Conservation (phyloP, 2,797 vertebrate genomes). For the Anguilla megastoma region DNA sequence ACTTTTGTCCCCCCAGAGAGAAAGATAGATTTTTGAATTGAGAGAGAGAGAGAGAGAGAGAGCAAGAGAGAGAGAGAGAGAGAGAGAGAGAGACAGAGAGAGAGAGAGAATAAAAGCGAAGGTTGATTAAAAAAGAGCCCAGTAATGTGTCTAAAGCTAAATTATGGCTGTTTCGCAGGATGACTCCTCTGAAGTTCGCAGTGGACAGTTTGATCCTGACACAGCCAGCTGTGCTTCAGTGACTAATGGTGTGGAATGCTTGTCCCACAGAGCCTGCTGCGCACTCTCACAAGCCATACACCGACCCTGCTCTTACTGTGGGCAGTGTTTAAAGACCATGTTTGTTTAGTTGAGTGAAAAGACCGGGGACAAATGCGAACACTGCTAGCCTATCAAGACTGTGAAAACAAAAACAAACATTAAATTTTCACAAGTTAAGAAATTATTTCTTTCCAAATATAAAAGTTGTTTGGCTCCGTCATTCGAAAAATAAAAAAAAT, state of each 20-base stretch:
- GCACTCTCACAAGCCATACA: background rate
- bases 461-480: too few relatives aligned
- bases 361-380: background rate
- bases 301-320: background rate
- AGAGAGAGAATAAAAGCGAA: constrained; percentile 18
- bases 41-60: too few relatives aligned
- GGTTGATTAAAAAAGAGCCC: constrained; percentile 19
- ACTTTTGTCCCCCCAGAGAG: constrained; percentile 10
- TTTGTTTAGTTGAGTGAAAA: background rate
- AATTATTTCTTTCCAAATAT: background rate
- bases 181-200: constrained; percentile 3
- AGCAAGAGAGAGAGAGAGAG: too few relatives aligned
- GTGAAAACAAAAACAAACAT: background rate
- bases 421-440: background rate
- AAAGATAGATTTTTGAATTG: background rate
- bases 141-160: constrained; percentile 21
- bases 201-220: constrained; percentile 39
- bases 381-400: background rate
- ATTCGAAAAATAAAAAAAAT: too few relatives aligned
- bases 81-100: constrained; percentile 5
- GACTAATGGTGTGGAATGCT: background rate
- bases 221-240: constrained; percentile 47
- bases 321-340: background rate
- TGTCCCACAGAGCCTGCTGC: background rate
- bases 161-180: constrained; percentile 17